phyloP scores from a whole-genome alignment of 2,797 vertebrate genomes.

The Phylloscopus collybita region DNA sequence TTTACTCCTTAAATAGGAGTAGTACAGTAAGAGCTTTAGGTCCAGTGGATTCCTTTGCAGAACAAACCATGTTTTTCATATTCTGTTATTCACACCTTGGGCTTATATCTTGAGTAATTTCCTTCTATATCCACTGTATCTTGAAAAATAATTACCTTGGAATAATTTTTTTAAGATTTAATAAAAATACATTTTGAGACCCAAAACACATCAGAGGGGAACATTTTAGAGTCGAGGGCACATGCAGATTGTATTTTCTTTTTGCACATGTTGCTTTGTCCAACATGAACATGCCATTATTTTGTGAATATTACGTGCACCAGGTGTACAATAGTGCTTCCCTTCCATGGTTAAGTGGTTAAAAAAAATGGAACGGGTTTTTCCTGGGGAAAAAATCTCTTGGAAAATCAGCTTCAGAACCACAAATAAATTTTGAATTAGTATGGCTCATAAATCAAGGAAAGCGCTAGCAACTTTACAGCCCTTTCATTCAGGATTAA shows the following conservation, averaged over 20 bases:
- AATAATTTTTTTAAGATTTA: not conserved
- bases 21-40: not conserved
- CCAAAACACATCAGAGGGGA: not conserved
- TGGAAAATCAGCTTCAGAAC: not conserved
- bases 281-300: not conserved
- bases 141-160: not conserved
- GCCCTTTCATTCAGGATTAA: not conserved
- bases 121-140: not conserved
- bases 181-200: not conserved
- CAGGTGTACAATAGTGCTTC: not conserved
- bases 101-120: not conserved
- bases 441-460: not conserved
- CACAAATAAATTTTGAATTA: not conserved
- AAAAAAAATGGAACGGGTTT: not conserved
- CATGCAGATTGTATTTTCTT: not conserved
- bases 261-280: not conserved
- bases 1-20: not conserved
- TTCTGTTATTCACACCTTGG: not conserved
- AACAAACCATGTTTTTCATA: not conserved
- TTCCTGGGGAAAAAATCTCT: not conserved
- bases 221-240: not conserved
- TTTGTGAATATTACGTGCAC: rapidly evolving
- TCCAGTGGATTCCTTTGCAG: not conserved
- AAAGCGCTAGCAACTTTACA: not conserved
- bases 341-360: not conserved